Percentiles rank a stretch among this genome's conserved stretches.
Conservation (phyloP, 2,888 invertebrate genomes). For the Agrochola circellaris region DNA sequence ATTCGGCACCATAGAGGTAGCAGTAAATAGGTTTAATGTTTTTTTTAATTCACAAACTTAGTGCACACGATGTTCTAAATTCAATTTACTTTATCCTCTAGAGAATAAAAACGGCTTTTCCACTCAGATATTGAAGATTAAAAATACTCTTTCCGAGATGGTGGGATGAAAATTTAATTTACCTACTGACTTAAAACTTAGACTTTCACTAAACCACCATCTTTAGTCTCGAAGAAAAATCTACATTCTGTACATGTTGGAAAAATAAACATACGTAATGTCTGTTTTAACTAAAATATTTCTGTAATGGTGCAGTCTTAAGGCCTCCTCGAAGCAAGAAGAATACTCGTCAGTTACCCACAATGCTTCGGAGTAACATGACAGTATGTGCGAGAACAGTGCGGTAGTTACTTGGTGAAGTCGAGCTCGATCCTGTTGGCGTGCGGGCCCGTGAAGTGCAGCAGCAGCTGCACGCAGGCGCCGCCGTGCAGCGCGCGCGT, state of each 20-base stretch:
- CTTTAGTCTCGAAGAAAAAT: not conserved
- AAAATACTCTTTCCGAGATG: too few species aligned
- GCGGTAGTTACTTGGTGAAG: slow-evolving; percentile 90
- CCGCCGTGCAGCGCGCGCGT: slow-evolving; percentile 94
- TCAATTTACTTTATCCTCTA: too few species aligned
- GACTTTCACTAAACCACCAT: too few species aligned
- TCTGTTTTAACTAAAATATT: not conserved
- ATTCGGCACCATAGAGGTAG: too few species aligned
- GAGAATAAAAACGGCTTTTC: too few species aligned
- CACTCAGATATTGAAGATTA: too few species aligned
- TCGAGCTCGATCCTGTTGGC: slow-evolving; percentile 95
- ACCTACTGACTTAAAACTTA: too few species aligned
- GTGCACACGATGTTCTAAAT: too few species aligned
- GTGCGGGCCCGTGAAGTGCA: slow-evolving; percentile 96
- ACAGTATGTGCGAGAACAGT: not conserved
- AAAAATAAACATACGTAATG: not conserved
- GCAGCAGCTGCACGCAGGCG: slow-evolving; percentile 95
- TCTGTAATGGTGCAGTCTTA: not conserved
- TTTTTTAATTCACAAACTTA: too few species aligned
- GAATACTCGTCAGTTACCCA: not conserved
- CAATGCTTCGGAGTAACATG: not conserved
- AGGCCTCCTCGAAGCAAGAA: not conserved
- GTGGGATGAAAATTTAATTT: too few species aligned
- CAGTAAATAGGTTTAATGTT: too few species aligned
- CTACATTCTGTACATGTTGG: not conserved